phyloP scores from a whole-genome alignment of 2,888 invertebrate species.

The Pocota personata region DNA sequence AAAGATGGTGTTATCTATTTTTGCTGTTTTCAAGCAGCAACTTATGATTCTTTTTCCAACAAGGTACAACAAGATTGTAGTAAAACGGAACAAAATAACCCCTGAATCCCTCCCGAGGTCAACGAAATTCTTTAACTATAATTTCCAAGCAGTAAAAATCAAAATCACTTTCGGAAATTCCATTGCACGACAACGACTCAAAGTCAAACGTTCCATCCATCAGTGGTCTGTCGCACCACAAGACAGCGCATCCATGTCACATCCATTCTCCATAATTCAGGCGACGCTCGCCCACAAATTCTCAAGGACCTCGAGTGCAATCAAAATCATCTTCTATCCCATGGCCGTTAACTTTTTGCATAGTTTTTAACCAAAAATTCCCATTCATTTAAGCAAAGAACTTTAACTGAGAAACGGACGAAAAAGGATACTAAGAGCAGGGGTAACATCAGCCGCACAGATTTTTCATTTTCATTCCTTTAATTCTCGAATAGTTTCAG shows the following conservation, averaged over 20 bases:
- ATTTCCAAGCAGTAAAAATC: slow-evolving; percentile 10
- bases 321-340: slow-evolving; percentile 19
- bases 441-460: slow-evolving; percentile 61
- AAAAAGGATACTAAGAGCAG: slow-evolving; percentile 46
- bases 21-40: no score
- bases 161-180: slow-evolving; percentile 35
- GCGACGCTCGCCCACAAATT: slow-evolving; percentile 21
- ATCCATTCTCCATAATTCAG: slow-evolving; percentile 69
- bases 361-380: slow-evolving; percentile 12
- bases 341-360: slow-evolving; percentile 14
- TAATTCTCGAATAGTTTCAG: slow-evolving; percentile 70
- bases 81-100: no score
- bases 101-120: background rate
- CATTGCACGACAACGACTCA: slow-evolving; percentile 9
- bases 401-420: slow-evolving; percentile 23
- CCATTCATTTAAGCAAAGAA: slow-evolving; percentile 34
- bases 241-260: slow-evolving; percentile 63
- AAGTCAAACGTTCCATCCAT: slow-evolving; percentile 52
- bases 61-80: no score
- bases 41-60: no score
- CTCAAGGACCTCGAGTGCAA: slow-evolving; percentile 3
- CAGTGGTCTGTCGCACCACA: slow-evolving; percentile 42
- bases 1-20: no score
- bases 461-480: slow-evolving; percentile 73
- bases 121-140: background rate